Evolutionary conservation across 2,797 vertebrate species (phyloP).

Genomic region (Sebastiscus albofasciatus): DNA sequence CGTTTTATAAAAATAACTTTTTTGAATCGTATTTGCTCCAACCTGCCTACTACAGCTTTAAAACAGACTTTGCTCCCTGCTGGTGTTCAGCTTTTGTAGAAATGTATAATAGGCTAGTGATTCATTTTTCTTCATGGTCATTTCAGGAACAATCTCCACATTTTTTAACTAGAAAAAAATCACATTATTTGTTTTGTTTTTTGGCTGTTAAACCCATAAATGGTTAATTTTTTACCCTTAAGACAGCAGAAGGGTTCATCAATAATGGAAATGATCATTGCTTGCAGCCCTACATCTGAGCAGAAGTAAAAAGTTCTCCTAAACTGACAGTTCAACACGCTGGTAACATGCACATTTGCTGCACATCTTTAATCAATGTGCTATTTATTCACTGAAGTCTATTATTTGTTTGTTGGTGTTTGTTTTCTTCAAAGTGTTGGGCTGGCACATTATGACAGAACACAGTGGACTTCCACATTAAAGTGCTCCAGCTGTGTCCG

Average conservation of each 20-base stretch:
- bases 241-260: background rate
- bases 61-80: background rate
- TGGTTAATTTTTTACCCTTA: background rate
- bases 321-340: background rate
- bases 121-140: background rate
- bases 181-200: background rate
- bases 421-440: background rate
- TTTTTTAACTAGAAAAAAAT: background rate
- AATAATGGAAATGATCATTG: background rate
- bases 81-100: background rate
- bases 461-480: constrained; percentile 3
- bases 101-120: background rate
- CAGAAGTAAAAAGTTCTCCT: background rate
- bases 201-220: background rate
- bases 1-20: too few species aligned
- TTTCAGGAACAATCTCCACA: background rate
- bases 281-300: background rate
- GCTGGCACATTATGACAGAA: background rate
- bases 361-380: constrained; percentile 20
- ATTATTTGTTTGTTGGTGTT: background rate
- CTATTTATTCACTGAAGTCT: background rate
- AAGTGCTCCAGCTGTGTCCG: constrained; percentile 9
- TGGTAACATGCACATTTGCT: too few species aligned
- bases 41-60: too few species aligned
- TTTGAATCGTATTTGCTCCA: too few species aligned